phyloP scores from a whole-genome alignment of 2,113 vertebrate species.

The Chloropsis cyanopogon region DNA sequence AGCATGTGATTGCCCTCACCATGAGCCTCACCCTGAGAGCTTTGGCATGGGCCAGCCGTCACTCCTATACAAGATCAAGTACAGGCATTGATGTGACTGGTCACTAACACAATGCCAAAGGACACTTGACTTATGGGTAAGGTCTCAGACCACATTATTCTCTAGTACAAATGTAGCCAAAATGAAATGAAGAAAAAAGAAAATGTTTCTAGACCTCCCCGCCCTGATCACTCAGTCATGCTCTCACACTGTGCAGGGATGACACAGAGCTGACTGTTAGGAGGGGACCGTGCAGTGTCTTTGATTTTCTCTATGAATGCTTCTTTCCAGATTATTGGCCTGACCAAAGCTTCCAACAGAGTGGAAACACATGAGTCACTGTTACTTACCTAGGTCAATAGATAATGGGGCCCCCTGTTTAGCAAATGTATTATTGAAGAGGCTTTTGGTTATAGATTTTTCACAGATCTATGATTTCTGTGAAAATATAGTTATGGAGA shows the following conservation, averaged over 20 bases:
- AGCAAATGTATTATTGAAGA: not conserved
- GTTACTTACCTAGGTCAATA: not conserved
- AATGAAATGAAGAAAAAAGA: not conserved
- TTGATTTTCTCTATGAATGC: not conserved
- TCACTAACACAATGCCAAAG: not conserved
- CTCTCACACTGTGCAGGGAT: not conserved
- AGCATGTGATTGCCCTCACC: not conserved
- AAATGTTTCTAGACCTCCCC: not conserved
- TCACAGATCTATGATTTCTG: not conserved
- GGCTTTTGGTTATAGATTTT: conserved; percentile 1
- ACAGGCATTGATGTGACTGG: not conserved
- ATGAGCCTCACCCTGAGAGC: not conserved
- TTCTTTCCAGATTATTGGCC: not conserved
- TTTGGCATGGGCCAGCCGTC: not conserved
- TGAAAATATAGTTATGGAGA: not conserved
- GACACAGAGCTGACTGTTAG: not conserved
- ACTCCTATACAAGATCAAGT: not conserved
- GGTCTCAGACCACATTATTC: not conserved
- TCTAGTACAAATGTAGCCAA: not conserved
- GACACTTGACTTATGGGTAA: not conserved
- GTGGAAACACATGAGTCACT: not conserved
- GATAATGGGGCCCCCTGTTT: not conserved
- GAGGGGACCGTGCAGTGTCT: not conserved
- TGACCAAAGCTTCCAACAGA: not conserved
- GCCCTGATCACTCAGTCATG: not conserved